Evolutionary conservation across 2,797 vertebrate species (phyloP).

Genomic region (Phataginus tetradactyla): DNA sequence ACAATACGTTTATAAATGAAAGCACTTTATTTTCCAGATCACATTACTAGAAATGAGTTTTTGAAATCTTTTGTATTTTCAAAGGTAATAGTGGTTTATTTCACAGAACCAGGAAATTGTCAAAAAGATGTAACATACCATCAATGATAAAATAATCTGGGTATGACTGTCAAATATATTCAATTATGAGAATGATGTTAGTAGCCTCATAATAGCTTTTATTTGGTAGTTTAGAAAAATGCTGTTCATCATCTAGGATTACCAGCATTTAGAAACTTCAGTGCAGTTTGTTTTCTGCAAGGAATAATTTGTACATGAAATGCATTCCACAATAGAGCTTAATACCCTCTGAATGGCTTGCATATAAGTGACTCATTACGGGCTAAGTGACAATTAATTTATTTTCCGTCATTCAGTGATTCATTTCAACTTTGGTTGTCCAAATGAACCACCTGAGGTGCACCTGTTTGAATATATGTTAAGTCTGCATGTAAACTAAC

Average conservation of each 20-base stretch:
- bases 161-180: neutral
- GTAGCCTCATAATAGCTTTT: conserved; percentile 38
- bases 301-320: conserved; percentile 44
- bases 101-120: conserved; percentile 15
- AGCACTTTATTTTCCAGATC: neutral
- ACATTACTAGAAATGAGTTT: neutral
- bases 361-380: conserved; percentile 64
- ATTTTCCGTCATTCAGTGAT: conserved; percentile 61
- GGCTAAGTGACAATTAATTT: conserved; percentile 74
- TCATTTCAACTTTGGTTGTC: conserved; percentile 57
- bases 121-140: neutral
- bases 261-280: conserved; percentile 55
- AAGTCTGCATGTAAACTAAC: conserved; percentile 10
- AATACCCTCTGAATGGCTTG: conserved; percentile 37
- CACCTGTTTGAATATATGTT: conserved; percentile 54
- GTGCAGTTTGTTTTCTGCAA: conserved; percentile 45
- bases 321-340: conserved; percentile 37
- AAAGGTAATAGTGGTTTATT: neutral
- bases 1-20: neutral
- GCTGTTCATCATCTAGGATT: conserved; percentile 43
- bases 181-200: conserved; percentile 2
- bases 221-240: conserved; percentile 62
- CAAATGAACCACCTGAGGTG: conserved; percentile 68
- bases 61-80: conserved; percentile 9
- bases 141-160: conserved; percentile 4